Evolutionary conservation across 1,140 invertebrate genomes (phyloP), one percentile per base, ranked within the genome.

Genomic region (Zaprionus gabonicus): DNA sequence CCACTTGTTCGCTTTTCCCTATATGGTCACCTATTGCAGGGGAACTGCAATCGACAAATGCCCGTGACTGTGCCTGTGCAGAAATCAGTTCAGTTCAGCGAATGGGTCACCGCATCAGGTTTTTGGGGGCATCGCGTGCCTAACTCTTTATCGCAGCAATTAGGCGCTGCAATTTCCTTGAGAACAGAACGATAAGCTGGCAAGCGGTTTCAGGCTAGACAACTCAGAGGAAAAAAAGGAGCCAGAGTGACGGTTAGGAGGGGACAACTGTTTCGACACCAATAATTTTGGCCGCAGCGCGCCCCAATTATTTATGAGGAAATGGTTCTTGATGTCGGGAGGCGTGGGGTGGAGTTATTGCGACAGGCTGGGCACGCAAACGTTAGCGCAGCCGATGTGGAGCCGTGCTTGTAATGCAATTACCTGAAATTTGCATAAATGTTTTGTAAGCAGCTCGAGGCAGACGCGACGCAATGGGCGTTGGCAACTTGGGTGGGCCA

Each of bases 381-480:
- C 68, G 64, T 56, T 71, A 56, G 71, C 80, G 57, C 44, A 49
- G 58, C 38, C 34, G 15, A 20, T 59, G 23, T 20, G 53, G 62
- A 66, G 70, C 31, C 31, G 9, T 34, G 31, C 71, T 60, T 69
- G 55, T 88, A 83, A 88, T 87, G 84, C 84, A 87, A 87, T 87
- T 88, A 87, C 81, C 27, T 1, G 53, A 78, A 87, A 87, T 87
- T 87, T 88, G 67, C 84, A 87, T 87, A 87, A 87, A 76, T 87
- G 84, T 83, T 87, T 87, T 88, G 84, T 80, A 80, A 80, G 73
- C 76, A 69, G 58, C 58, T 57, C 31, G 7, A 7, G 51, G 66
- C 71, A 59, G 74, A 70, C 65, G 60, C 69, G 76, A 64, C 49
- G 46, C 68, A 60, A 60, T 73, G 58, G 80, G 49, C 56, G 60